Percentiles rank a stretch among this genome's conserved stretches.
Conservation (phyloP, 2,113 vertebrate species). For the Phycodurus eques region DNA sequence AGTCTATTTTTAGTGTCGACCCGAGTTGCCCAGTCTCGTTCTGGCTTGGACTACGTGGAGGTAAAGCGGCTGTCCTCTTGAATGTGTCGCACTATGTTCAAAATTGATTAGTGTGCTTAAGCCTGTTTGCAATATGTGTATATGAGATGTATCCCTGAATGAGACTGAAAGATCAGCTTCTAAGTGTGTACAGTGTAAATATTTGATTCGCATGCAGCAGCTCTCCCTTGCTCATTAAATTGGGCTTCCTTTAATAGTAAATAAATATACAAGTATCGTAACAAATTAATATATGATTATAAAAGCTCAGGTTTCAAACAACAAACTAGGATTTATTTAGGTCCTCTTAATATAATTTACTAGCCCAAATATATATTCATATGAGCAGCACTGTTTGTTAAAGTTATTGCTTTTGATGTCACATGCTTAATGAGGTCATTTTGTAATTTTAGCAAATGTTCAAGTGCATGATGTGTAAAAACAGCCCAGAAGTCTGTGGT, state of each 20-base stretch:
- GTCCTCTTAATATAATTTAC: not conserved
- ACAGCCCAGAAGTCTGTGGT: not conserved
- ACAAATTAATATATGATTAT: slow-evolving; percentile 3
- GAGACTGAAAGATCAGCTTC: not conserved
- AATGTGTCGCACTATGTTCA: not conserved
- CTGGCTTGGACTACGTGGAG: not conserved
- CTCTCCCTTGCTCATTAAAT: too few relatives aligned
- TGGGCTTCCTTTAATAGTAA: not conserved
- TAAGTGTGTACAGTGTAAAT: slow-evolving; percentile 12
- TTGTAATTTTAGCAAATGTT: not conserved
- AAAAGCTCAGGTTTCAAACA: not conserved
- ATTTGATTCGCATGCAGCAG: not conserved
- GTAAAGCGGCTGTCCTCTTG: not conserved
- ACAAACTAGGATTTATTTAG: not conserved
- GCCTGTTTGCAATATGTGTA: not conserved
- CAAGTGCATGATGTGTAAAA: not conserved
- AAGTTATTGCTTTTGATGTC: not conserved
- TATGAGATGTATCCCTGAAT: not conserved
- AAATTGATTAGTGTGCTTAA: not conserved
- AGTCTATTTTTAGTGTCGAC: not conserved
- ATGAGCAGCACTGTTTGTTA: not conserved
- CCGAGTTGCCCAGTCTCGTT: not conserved
- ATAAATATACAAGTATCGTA: not conserved
- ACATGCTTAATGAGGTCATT: not conserved
- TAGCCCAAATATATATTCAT: not conserved